Conservation (phyloP, 2,113 vertebrate species). For the Crotalus viridis region DNA sequence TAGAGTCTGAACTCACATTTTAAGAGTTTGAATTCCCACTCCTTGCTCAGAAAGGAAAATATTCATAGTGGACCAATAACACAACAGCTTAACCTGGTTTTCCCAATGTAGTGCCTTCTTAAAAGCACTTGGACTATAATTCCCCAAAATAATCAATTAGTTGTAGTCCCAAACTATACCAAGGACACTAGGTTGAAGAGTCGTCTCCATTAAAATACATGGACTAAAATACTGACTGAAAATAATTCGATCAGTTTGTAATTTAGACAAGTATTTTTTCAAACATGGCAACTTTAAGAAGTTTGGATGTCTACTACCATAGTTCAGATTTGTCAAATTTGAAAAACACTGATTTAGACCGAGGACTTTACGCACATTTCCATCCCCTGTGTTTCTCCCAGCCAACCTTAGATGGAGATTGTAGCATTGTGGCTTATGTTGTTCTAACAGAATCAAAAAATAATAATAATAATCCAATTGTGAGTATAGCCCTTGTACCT, state of each 20-base stretch:
- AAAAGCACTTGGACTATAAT: background rate
- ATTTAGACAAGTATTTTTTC: background rate
- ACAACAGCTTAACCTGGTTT: background rate
- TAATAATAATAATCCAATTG: background rate
- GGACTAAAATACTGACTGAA: background rate
- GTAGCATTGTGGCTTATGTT: background rate
- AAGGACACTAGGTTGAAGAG: background rate
- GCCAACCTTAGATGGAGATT: background rate
- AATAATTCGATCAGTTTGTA: background rate
- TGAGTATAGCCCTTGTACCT: background rate
- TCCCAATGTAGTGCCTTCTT: background rate
- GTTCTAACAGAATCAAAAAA: background rate
- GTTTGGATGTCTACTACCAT: background rate
- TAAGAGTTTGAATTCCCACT: background rate
- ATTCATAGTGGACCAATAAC: background rate
- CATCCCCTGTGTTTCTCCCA: background rate
- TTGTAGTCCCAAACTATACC: background rate
- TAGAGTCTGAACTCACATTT: background rate
- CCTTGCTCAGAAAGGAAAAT: background rate
- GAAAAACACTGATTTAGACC: background rate
- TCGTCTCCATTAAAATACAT: background rate
- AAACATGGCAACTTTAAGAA: background rate
- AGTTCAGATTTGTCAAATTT: background rate
- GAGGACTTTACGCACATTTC: background rate
- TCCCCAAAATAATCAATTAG: background rate